Base-by-base conservation (phyloP, 2,888 invertebrate species). In the Acrocera orbiculus region DNA sequence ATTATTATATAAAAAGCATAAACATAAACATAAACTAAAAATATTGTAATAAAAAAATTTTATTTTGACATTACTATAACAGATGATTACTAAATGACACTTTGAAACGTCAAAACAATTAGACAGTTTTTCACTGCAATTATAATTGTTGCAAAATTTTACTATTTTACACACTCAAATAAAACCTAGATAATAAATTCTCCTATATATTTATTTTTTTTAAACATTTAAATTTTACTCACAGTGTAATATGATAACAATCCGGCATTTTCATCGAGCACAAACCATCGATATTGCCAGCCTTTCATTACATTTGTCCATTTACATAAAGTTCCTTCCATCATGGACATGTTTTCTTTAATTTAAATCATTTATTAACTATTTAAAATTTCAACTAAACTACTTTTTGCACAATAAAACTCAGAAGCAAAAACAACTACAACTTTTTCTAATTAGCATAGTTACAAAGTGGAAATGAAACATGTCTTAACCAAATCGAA, bases 251-350 rank as follows among this genome's bases (percentile, higher is more conserved):
- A 98, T 6, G 93, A 89, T 38, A 98, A 69, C 40, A 95, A 69
- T 33, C 93, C 95, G 47, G 89, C 85, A 63, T 85, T 89, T 62
- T 93, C 92, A 64, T 96, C 95, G 49, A 98, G 65, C 49, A 96
- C 95, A 65, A 98, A 98, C 90, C 95, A 98, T 46, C 96, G 75
- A 65, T 93, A 95, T 63, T 98, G 96, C 95, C 96, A 98, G 46
- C 96, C 96, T 42, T 61, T 61, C 59, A 61, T 58, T 24, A 61
- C 59, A 38, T 61, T 61, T 17, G 60, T 60, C 61, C 61, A 61
- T 47, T 61, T 61, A 47, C 56, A 58, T 16, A 60, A 47, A 2
- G 58, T 58, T 28, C 60, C 60, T 43, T 60, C 60, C 39, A 60
- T 30, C 34, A 44, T 40, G 28, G 40, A 31, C 42, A 42, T 42